phyloP scores from a whole-genome alignment of 30 jellyfish, hydroid and myxozoan genomes.

The Pelagia noctiluca region DNA sequence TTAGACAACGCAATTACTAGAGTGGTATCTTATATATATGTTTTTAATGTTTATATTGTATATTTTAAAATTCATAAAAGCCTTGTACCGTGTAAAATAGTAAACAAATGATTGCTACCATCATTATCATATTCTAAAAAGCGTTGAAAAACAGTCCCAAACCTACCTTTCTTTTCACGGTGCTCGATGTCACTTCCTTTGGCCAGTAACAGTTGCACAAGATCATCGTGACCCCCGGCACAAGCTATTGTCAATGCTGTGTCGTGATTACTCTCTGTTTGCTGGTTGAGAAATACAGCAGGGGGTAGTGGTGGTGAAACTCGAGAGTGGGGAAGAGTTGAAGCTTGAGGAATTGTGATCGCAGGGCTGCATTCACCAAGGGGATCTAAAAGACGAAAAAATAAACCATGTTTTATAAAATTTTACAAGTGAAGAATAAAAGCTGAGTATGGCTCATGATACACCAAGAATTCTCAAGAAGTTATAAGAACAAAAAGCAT shows the following conservation, averaged over 20 bases:
- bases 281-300: constrained; percentile 88
- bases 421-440: not conserved
- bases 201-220: constrained; percentile 89
- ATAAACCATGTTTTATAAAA: not conserved
- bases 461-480: too few species aligned
- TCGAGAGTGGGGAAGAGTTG: constrained; percentile 81
- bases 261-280: constrained; percentile 97
- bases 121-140: not conserved
- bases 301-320: constrained; percentile 93
- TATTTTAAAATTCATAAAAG: too few species aligned
- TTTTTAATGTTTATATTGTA: too few species aligned
- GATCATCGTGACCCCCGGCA: constrained; percentile 99
- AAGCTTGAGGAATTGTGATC: constrained; percentile 52
- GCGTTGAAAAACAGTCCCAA: too few species aligned
- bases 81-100: not conserved
- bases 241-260: constrained; percentile 98
- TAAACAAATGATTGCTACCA: not conserved
- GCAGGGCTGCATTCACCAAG: constrained; percentile 97
- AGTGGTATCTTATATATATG: too few species aligned
- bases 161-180: constrained; percentile 96
- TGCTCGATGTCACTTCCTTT: constrained; percentile 97
- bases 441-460: not conserved
- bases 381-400: constrained; percentile 69
- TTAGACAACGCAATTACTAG: too few species aligned
- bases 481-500: too few species aligned